Base-by-base conservation (phyloP, 2,113 vertebrate genomes). In the Colius striatus region DNA sequence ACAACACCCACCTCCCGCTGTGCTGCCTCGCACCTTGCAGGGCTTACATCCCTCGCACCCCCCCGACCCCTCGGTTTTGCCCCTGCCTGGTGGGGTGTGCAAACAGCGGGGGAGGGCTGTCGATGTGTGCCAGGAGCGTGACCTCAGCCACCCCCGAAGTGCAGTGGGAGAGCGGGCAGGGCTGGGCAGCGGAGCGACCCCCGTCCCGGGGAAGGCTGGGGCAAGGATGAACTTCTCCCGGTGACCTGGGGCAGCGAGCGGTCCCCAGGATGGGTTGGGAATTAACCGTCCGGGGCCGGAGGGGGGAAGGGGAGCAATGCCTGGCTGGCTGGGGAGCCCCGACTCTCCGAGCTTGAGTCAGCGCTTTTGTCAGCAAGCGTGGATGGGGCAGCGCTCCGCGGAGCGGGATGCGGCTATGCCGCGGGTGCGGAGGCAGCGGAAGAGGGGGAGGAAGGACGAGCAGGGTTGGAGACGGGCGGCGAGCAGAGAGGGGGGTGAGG, bases 311-410 rank as follows among this genome's bases (percentile, higher is more conserved):
- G 25, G 43, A 5, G 20, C 21, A 9, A 8, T 53, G 67, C 18
- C 32, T 13, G 51, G 11, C 47, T 65, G 51, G 14, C 22, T 14
- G 38, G 41, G 23, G 48, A 54, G 43, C 53, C 51, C 22, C 2
- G 30, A 38, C 26, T 16, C 57, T 80, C 61, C 41, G 55, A 20
- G 91, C 78, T 98, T 98, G 98, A 99, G 98, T 98, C 98, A 98
- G 98, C 98, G 98, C 97, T 98, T 98, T 98, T 98, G 98, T 97
- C 97, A 97, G 97, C 98, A 97, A 97, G 97, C 96, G 97, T 98
- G 98, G 98, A 97, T 97, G 97, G 98, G 98, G 98, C 97, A 97
- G 97, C 94, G 98, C 98, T 98, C 97, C 98, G 97, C 97, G 87
- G 95, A 95, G 96, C 47, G 97, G 93, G 94, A 95, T 67, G 97